Percentiles rank a stretch among this genome's conserved stretches.
Conservation (phyloP, 2,888 invertebrate species). For the Machimus rusticus region DNA sequence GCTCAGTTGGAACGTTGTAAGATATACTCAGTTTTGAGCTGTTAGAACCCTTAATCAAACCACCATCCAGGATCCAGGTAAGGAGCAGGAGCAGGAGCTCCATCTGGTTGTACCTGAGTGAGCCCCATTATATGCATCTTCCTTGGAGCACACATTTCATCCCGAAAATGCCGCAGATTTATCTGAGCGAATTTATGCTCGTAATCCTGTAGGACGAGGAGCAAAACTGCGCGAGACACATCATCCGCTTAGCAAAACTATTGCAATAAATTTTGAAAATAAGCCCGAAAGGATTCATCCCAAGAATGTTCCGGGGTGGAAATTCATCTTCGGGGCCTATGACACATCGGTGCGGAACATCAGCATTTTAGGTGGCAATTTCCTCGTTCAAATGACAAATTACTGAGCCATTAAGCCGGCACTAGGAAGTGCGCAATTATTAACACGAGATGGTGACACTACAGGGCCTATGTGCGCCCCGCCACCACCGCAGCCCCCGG, state of each 20-base stretch:
- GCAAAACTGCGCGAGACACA: slow-evolving; percentile 3
- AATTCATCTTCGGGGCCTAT: slow-evolving; percentile 27
- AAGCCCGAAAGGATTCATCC: slow-evolving; percentile 38
- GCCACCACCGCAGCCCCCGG: not conserved
- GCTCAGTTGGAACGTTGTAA: not conserved
- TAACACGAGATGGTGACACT: slow-evolving; percentile 34
- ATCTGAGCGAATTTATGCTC: not conserved
- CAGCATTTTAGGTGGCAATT: slow-evolving; percentile 38
- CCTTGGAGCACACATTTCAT: not conserved
- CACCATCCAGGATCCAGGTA: not conserved
- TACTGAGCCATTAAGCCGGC: slow-evolving; percentile 35
- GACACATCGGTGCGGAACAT: slow-evolving; percentile 36
- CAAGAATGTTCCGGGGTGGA: slow-evolving; percentile 29
- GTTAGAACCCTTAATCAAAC: not conserved
- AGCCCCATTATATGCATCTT: not conserved
- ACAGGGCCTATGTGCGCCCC: not conserved
- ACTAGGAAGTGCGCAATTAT: slow-evolving; percentile 39
- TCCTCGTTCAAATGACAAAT: slow-evolving; percentile 40
- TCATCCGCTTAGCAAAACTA: slow-evolving; percentile 24
- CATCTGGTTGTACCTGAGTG: not conserved
- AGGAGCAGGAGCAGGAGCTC: not conserved
- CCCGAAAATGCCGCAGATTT: not conserved
- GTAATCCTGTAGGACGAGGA: not conserved
- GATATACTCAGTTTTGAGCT: not conserved
- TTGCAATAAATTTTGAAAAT: slow-evolving; percentile 38